These are phyloP conservation scores for Loxodonta africana DNA, from an alignment of 2,113 vertebrate species.

Conservation along the genomic window DNA sequence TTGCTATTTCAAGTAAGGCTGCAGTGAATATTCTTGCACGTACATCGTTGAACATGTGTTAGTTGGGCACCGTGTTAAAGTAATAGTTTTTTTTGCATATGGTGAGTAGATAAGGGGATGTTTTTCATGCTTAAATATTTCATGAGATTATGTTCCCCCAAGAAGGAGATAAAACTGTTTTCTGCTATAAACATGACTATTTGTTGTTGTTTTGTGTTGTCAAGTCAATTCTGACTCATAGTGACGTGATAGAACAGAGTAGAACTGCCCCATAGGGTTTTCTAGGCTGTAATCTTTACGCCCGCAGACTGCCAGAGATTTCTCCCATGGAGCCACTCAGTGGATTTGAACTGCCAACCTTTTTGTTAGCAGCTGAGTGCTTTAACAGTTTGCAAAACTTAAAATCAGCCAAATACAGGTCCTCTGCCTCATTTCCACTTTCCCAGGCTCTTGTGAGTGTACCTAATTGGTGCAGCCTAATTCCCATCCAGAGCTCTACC, in stretches of 20 bases:
- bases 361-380: background rate
- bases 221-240: background rate
- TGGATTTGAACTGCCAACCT: background rate
- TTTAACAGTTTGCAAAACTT: background rate
- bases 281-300: background rate
- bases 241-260: background rate
- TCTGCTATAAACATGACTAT: background rate
- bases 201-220: background rate
- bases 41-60: accelerated
- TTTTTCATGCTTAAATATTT: slow-evolving; percentile 64
- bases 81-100: background rate
- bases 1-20: background rate
- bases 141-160: background rate
- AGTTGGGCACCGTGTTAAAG: background rate
- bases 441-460: background rate
- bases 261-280: background rate
- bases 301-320: background rate
- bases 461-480: no score
- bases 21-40: background rate
- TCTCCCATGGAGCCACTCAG: background rate
- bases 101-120: background rate
- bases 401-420: background rate
- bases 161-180: slow-evolving; percentile 1
- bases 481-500: background rate
- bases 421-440: background rate